phyloP scores from a whole-genome alignment of 1,140 invertebrate species.

The Globodera rostochiensis region DNA sequence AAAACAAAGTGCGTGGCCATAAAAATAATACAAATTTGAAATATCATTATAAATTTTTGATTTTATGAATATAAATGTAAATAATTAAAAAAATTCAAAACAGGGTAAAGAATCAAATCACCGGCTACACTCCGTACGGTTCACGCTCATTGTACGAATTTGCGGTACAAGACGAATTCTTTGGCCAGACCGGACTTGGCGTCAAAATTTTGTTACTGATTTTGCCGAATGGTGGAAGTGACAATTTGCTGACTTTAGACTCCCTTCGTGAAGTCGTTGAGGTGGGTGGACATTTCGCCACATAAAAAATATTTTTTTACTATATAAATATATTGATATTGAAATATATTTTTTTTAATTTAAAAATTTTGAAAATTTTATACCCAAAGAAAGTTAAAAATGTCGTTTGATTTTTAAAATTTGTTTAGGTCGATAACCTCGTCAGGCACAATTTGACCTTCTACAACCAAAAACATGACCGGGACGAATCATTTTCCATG shows the following conservation, averaged over 20 bases:
- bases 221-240: constrained; percentile 23
- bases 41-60: too few relatives aligned
- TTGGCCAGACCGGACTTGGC: constrained; percentile 28
- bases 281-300: constrained; percentile 23
- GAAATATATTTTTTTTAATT: background rate
- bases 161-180: constrained; percentile 47
- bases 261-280: constrained; percentile 37
- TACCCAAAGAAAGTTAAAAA: background rate
- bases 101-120: constrained; percentile 10
- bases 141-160: constrained; percentile 42
- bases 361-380: background rate
- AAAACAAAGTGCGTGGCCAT: constrained; percentile 46
- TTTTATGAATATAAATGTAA: too few relatives aligned
- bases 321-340: too few relatives aligned
- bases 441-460: constrained; percentile 53
- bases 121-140: constrained; percentile 50
- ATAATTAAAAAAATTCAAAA: too few relatives aligned
- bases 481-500: constrained; percentile 55
- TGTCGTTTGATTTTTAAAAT: background rate
- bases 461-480: constrained; percentile 45
- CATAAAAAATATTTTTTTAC: too few relatives aligned
- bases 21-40: constrained; percentile 23
- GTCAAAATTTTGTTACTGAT: constrained; percentile 40
- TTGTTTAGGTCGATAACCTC: constrained; percentile 14
- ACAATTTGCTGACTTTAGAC: constrained; percentile 38